Conservation (phyloP, 2,797 vertebrate species). For the Falco biarmicus region DNA sequence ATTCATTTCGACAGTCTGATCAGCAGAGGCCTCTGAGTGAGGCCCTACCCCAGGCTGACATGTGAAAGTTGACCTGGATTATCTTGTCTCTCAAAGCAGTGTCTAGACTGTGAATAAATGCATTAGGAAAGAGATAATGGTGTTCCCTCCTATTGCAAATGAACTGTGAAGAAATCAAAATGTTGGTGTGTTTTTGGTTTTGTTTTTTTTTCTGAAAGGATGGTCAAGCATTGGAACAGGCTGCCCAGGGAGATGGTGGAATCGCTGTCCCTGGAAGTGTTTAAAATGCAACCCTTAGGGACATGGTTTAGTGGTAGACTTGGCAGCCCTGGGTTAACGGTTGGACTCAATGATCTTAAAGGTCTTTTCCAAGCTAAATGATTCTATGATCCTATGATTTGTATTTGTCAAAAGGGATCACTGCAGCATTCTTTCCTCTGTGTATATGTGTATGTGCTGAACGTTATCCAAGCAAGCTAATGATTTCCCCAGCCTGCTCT, state of each 20-base stretch:
- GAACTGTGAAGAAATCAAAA: background rate
- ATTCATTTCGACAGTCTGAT: background rate
- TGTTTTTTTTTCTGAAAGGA: too few relatives aligned
- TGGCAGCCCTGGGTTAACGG: too few relatives aligned
- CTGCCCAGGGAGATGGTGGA: too few relatives aligned
- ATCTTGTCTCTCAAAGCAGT: background rate
- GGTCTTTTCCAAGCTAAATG: too few relatives aligned
- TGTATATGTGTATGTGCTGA: background rate
- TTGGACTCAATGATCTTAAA: too few relatives aligned
- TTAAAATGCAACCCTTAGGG: too few relatives aligned
- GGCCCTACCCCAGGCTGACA: background rate
- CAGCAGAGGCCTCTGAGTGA: background rate
- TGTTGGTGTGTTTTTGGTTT: too few relatives aligned
- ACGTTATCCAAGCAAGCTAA: background rate
- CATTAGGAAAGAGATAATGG: background rate
- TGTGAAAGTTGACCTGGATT: background rate
- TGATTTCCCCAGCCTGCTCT: background rate
- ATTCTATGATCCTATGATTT: background rate
- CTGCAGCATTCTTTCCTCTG: background rate
- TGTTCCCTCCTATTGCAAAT: background rate
- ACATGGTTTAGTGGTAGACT: too few relatives aligned
- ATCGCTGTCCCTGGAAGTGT: too few relatives aligned
- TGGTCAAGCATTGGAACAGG: too few relatives aligned
- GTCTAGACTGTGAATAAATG: background rate
- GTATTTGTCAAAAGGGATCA: background rate